Conservation (phyloP, 2,888 invertebrate species). For the Machimus atricapillus region DNA sequence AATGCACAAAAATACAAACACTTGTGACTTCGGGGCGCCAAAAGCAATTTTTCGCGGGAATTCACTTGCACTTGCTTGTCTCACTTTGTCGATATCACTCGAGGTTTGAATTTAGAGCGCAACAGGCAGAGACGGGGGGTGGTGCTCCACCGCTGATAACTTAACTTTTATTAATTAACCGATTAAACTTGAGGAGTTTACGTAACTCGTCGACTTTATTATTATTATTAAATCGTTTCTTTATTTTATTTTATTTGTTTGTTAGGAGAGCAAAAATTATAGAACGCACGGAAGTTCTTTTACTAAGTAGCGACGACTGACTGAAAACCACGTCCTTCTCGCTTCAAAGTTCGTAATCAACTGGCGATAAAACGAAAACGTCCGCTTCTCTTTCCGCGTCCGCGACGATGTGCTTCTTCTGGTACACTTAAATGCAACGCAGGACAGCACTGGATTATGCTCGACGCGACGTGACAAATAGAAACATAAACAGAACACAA, state of each 20-base stretch:
- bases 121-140: conserved; percentile 24
- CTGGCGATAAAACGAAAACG: conserved; percentile 50
- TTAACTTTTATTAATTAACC: background rate
- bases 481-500: conserved; percentile 38
- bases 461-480: conserved; percentile 30
- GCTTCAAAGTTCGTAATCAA: conserved; percentile 61
- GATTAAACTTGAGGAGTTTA: background rate
- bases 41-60: conserved; percentile 24
- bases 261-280: background rate
- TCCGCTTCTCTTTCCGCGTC: conserved; percentile 50
- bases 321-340: conserved; percentile 59
- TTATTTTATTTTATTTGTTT: background rate
- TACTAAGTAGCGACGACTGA: background rate
- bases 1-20: background rate
- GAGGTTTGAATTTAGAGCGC: background rate
- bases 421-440: conserved; percentile 3
- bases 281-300: background rate
- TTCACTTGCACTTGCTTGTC: background rate
- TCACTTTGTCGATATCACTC: background rate
- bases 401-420: conserved; percentile 29
- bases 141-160: background rate
- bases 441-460: conserved; percentile 9
- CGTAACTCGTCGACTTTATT: background rate
- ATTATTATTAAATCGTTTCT: background rate
- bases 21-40: background rate